Conservation (phyloP, 1,140 invertebrate genomes). For the Heliothis virescens region DNA sequence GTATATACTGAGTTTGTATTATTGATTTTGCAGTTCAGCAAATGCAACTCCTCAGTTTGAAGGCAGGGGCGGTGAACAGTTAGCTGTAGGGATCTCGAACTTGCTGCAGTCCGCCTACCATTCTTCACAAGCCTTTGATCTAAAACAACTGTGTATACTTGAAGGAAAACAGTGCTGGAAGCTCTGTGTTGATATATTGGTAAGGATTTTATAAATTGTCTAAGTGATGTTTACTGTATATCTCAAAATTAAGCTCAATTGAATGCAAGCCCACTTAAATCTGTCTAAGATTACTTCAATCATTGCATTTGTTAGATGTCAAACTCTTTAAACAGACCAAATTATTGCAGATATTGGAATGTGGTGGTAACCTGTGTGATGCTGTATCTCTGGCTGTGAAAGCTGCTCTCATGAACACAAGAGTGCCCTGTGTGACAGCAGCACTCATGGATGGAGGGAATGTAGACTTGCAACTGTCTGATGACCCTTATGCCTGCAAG, state of each 20-base stretch:
- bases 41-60: conserved; percentile 98
- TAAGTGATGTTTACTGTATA: not conserved
- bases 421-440: conserved; percentile 93
- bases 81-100: conserved; percentile 94
- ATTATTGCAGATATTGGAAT: conserved; percentile 93
- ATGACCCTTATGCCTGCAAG: conserved; percentile 95
- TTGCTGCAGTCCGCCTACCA: conserved; percentile 92
- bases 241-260: no score
- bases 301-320: no score
- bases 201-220: conserved; percentile 78
- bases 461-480: conserved; percentile 95
- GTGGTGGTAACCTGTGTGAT: conserved; percentile 96
- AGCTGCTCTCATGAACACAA: conserved; percentile 94
- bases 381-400: conserved; percentile 96
- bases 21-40: conserved; percentile 90
- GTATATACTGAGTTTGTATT: not conserved
- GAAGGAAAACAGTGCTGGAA: conserved; percentile 96
- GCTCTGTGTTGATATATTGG: conserved; percentile 96
- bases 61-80: conserved; percentile 96
- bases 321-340: no score
- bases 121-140: conserved; percentile 91
- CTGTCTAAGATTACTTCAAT: no score
- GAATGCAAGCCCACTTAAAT: no score
- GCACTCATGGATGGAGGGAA: conserved; percentile 93
- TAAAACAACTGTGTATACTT: conserved; percentile 93